phyloP scores from a whole-genome alignment of 1,140 invertebrate species.

The Lordiphosa mommai region DNA sequence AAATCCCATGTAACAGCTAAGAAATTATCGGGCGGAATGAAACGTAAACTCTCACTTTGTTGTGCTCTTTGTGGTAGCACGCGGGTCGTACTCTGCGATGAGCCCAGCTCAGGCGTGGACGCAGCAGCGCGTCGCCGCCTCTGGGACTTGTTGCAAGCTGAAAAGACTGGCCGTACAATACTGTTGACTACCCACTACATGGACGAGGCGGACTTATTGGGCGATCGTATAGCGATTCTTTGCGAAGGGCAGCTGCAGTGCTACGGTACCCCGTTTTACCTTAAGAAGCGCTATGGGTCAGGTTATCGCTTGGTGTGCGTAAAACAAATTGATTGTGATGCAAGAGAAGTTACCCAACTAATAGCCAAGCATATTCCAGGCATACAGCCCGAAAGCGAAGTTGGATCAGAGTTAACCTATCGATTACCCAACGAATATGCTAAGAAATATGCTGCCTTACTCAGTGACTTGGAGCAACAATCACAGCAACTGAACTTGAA shows the following conservation, averaged over 20 bases:
- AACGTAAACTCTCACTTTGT: slow-evolving; percentile 87
- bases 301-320: slow-evolving; percentile 73
- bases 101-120: slow-evolving; percentile 97
- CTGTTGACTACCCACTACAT: slow-evolving; percentile 98
- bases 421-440: slow-evolving; percentile 44
- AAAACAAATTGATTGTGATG: slow-evolving; percentile 42
- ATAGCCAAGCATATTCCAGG: slow-evolving; percentile 56
- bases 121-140: slow-evolving; percentile 92
- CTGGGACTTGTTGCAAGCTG: slow-evolving; percentile 89
- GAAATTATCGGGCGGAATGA: slow-evolving; percentile 92
- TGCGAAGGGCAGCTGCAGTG: slow-evolving; percentile 89
- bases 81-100: slow-evolving; percentile 90
- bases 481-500: slow-evolving; percentile 80
- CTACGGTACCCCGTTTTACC: slow-evolving; percentile 91
- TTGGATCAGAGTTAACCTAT: slow-evolving; percentile 68
- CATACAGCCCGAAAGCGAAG: slow-evolving; percentile 44
- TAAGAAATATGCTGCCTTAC: slow-evolving; percentile 28
- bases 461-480: slow-evolving; percentile 40
- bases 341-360: slow-evolving; percentile 39
- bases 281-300: slow-evolving; percentile 90
- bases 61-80: slow-evolving; percentile 87
- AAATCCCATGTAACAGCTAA: slow-evolving; percentile 82
- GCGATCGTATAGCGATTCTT: slow-evolving; percentile 95
- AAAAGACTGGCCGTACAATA: slow-evolving; percentile 85
- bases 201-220: slow-evolving; percentile 97